phyloP scores from a whole-genome alignment of 2,797 vertebrate genomes.

The Graptemys geographica region DNA sequence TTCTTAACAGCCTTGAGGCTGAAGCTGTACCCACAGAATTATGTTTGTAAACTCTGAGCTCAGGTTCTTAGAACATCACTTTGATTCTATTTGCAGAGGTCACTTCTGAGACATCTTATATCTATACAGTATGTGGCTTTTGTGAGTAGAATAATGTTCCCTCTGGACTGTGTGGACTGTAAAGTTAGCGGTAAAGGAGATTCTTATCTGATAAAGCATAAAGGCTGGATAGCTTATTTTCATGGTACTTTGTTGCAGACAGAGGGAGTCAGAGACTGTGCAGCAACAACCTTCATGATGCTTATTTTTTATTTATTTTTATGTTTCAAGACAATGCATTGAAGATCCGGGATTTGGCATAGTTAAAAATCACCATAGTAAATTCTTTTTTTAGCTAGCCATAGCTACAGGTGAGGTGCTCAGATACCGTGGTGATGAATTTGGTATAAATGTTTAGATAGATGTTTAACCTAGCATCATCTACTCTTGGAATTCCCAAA shows the following conservation, averaged over 20 bases:
- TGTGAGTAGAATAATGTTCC: accelerated
- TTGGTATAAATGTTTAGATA: background rate
- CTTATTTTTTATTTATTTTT: background rate
- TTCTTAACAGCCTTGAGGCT: background rate
- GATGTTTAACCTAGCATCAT: background rate
- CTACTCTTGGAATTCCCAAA: background rate
- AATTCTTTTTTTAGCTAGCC: background rate
- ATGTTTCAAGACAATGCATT: background rate
- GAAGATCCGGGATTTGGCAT: background rate
- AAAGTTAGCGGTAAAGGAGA: accelerated
- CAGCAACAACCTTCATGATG: accelerated
- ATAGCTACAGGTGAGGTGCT: background rate
- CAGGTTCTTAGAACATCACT: background rate
- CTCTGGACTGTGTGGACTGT: accelerated
- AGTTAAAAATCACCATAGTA: background rate
- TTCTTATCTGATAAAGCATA: background rate
- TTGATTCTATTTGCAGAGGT: background rate
- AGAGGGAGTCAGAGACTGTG: conserved; percentile 29
- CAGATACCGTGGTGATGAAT: background rate
- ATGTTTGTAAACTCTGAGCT: background rate
- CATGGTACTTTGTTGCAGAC: conserved; percentile 1
- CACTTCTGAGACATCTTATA: background rate
- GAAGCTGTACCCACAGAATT: background rate
- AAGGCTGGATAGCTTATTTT: background rate
- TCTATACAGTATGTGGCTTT: background rate